phyloP scores from a whole-genome alignment of 1,140 invertebrate species.

The Holcopasites calliopsidis region DNA sequence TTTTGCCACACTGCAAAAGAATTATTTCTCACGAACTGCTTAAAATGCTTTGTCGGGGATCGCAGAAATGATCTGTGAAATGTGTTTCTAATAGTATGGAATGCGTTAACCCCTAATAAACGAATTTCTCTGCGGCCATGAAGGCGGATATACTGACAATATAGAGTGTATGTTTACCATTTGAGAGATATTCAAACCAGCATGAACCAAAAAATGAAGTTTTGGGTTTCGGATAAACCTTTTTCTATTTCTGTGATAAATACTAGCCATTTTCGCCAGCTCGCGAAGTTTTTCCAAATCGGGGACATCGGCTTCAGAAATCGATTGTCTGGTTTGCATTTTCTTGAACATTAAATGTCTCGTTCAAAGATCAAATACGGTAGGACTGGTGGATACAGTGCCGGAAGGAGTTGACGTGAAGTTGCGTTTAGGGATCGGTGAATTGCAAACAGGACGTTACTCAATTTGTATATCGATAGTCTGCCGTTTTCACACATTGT shows the following conservation, averaged over 20 bases:
- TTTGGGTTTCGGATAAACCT: constrained; percentile 67
- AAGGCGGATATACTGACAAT: no score
- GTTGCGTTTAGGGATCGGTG: no score
- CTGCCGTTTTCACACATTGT: no score
- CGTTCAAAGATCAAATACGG: neutral
- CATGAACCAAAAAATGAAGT: constrained; percentile 69
- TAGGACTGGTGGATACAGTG: no score
- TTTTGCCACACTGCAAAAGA: neutral
- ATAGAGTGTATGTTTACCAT: constrained; percentile 68
- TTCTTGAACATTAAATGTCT: neutral
- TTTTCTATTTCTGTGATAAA: constrained; percentile 55
- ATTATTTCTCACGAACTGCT: neutral
- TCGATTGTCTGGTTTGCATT: neutral
- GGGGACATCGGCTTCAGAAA: neutral
- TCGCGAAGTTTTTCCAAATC: constrained; percentile 65
- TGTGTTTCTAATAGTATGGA: no score
- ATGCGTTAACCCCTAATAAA: no score
- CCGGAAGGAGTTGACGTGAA: no score
- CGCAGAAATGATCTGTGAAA: no score
- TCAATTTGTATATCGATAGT: no score
- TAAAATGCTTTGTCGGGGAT: no score
- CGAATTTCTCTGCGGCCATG: no score
- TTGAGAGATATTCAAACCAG: constrained; percentile 62
- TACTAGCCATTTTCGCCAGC: constrained; percentile 67
- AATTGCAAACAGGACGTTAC: no score